These are phyloP conservation scores for Pocillopora grandis DNA, from an alignment of 92 coral and sea anemone genomes.

Conservation along the genomic window DNA sequence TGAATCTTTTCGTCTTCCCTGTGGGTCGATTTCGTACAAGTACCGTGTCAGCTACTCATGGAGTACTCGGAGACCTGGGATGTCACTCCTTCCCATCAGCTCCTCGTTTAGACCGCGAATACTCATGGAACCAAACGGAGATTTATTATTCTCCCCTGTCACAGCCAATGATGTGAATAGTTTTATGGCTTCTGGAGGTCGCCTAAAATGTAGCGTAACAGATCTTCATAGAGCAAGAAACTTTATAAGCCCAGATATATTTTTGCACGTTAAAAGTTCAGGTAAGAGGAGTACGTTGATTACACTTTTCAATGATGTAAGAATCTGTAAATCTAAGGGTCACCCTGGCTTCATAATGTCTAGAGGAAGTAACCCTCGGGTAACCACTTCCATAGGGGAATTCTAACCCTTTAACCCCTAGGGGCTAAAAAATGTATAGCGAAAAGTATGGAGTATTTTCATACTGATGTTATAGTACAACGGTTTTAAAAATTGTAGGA, in stretches of 20 bases:
- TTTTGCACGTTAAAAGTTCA: slow-evolving; percentile 1
- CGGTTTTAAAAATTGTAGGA: too few relatives aligned
- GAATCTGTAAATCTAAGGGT: background rate
- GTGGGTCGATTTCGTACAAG: slow-evolving; percentile 47
- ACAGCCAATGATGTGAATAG: slow-evolving; percentile 10
- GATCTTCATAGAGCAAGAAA: background rate
- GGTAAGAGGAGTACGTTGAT: background rate
- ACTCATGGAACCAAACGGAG: slow-evolving; percentile 51
- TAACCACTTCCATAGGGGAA: too few relatives aligned
- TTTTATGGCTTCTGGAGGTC: background rate
- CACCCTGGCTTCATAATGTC: too few relatives aligned
- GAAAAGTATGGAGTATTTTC: too few relatives aligned
- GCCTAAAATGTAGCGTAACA: background rate
- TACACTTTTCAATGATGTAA: too few relatives aligned
- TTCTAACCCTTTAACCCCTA: too few relatives aligned
- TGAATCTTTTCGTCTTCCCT: slow-evolving; percentile 24
- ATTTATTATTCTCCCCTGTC: slow-evolving; percentile 50
- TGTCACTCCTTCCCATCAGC: background rate
- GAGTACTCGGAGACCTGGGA: background rate
- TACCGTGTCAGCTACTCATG: slow-evolving; percentile 41
- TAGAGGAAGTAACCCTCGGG: too few relatives aligned
- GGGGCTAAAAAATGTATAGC: too few relatives aligned
- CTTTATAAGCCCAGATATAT: background rate
- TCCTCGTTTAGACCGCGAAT: slow-evolving; percentile 40
- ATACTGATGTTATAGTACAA: too few relatives aligned